A percentile compares a stretch with the other conserved stretches of the same genome.
Evolutionary conservation across 1,140 invertebrate species (phyloP).

Genomic region (Ips typographus): DNA sequence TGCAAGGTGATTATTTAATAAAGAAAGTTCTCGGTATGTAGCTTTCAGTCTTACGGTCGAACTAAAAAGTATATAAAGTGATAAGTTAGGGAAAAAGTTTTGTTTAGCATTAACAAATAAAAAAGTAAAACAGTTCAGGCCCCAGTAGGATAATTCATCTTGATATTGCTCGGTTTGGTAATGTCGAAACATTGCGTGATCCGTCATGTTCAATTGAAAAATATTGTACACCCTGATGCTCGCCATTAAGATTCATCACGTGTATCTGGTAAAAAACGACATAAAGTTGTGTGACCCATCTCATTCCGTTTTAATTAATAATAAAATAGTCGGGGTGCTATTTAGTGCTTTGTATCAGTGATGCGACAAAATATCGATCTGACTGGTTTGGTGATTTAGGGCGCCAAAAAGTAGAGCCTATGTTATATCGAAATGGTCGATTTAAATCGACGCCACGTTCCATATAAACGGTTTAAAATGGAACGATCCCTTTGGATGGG

Average conservation of each 20-base stretch:
- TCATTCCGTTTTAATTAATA: constrained; percentile 12
- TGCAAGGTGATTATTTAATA: no score
- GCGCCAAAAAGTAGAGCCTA: constrained; percentile 11
- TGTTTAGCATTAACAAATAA: constrained; percentile 12
- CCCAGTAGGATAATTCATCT: constrained; percentile 16
- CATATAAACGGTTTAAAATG: constrained; percentile 30
- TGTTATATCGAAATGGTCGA: constrained; percentile 2
- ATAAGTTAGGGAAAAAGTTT: neutral
- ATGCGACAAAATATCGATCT: constrained; percentile 12
- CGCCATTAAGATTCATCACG: neutral
- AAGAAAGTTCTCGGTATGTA: no score
- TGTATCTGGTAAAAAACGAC: neutral
- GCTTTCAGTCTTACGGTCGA: no score
- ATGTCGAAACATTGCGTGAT: constrained; percentile 11
- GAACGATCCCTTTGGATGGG: constrained; percentile 25
- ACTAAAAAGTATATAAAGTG: no score
- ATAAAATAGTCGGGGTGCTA: neutral
- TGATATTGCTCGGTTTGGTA: constrained; percentile 16
- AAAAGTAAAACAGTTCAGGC: constrained; percentile 8
- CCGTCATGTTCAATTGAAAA: constrained; percentile 14
- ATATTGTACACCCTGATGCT: constrained; percentile 1
- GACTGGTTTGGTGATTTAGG: constrained; percentile 3
- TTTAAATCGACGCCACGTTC: constrained; percentile 22
- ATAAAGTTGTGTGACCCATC: constrained; percentile 7
- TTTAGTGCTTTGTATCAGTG: constrained; percentile 1